Percentiles rank a stretch among this genome's conserved stretches.
phyloP scores from a whole-genome alignment of 2,797 vertebrate genomes.

The Lutjanus argentimaculatus region DNA sequence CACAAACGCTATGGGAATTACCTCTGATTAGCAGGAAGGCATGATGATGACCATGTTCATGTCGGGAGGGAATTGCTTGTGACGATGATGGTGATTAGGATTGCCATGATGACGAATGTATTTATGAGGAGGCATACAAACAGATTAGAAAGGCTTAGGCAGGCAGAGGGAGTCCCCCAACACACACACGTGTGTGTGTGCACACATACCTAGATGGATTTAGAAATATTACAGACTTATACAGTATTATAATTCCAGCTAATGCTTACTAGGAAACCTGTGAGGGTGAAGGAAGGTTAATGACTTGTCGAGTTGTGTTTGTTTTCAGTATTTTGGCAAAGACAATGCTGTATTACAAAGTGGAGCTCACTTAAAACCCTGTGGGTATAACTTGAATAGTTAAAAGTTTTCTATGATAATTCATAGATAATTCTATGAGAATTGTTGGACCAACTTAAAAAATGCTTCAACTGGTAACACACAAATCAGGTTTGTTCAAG shows the following conservation, averaged over 20 bases:
- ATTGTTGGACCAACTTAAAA: no score
- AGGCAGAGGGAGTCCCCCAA: constrained; percentile 71
- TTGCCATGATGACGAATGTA: constrained; percentile 68
- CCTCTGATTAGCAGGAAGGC: constrained; percentile 45
- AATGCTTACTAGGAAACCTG: constrained; percentile 33
- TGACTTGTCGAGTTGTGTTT: constrained; percentile 2
- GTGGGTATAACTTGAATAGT: neutral
- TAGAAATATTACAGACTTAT: constrained; percentile 59
- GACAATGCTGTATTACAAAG: neutral
- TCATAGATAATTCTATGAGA: no score
- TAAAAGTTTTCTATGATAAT: constrained; percentile 10
- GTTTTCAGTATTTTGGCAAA: neutral
- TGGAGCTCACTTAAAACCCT: constrained; percentile 3
- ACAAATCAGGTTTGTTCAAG: no score
- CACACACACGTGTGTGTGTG: neutral
- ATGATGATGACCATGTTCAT: constrained; percentile 45
- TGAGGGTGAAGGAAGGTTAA: constrained; percentile 36
- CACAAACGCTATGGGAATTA: constrained; percentile 47
- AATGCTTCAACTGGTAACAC: no score
- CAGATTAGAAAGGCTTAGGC: constrained; percentile 74
- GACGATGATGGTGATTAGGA: constrained; percentile 72
- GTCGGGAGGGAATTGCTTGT: constrained; percentile 60
- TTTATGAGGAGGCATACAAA: constrained; percentile 63
- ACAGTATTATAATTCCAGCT: constrained; percentile 44
- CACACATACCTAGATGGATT: constrained; percentile 59